Evolutionary conservation across 2,797 vertebrate species (phyloP), one percentile per base, ranked within the genome.

Genomic region (Astyanax mexicanus): DNA sequence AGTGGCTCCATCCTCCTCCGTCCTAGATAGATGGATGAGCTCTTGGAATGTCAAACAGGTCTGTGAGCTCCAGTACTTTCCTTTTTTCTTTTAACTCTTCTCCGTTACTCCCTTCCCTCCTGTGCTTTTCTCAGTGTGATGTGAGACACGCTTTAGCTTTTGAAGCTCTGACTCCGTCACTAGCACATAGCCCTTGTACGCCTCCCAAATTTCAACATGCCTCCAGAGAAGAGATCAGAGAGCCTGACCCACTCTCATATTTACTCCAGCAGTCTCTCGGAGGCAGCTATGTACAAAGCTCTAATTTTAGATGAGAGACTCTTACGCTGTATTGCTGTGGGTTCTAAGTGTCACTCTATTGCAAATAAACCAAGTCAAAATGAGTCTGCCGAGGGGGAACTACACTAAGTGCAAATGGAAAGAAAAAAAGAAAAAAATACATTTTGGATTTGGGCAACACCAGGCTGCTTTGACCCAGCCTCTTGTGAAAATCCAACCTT

Each of bases 21-120:
- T 67, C 37, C 54, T 57, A 65, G 61, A 67, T 72, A 68, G 73
- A 66, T 54, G 54, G 69, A 76, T 71, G 62, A 72, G 55, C 74
- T 61, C 54, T 17, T 27, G 81, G 76, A 86, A 82, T 84, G 78
- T 82, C 74, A 69, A 71, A 72, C 65, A 37, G 44, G 40, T 74
- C 40, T 75, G 71, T 81, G 64, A 71, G 65, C 54, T 76, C 57
- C 27, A 62, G 69, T 44, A 62, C 66, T 29, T 23, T 42, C 15
- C 21, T 7, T 15, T 60, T 49, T 45, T 57, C 29, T 37, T 47
- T 47, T 44, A 27, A 6, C 60, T 32, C 35, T 76, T 72, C 29
- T 47, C 42, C 29, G 65, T 68, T 29, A 8, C 65, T 52, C 62
- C 68, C 38, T 55, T 45, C 25, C 12, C n/a, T 37, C 19, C 54